Conservation (phyloP, 92 coral and sea anemone genomes). For the Epizoanthus illoricatus region DNA sequence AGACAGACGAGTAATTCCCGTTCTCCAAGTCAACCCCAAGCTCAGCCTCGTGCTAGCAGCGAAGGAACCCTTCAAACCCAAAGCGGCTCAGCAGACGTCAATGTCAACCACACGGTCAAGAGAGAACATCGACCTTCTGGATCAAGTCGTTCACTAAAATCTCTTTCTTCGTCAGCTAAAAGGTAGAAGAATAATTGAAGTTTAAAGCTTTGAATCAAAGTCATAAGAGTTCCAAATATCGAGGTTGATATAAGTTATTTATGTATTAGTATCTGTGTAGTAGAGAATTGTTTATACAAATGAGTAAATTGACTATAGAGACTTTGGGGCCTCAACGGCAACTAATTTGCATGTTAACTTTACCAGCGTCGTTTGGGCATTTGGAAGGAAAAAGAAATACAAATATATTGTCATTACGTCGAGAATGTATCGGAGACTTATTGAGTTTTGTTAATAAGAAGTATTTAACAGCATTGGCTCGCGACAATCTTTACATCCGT, state of each 20-base stretch:
- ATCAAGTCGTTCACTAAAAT: conserved; percentile 46
- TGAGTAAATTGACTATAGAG: conserved; percentile 46
- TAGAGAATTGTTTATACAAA: conserved; percentile 43
- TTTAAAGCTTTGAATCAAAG: background rate
- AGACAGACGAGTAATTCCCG: conserved; percentile 35
- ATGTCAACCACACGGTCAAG: conserved; percentile 36
- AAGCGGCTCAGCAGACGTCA: conserved; percentile 18
- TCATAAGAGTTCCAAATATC: conserved; percentile 1
- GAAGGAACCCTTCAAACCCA: conserved; percentile 11
- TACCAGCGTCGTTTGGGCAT: conserved; percentile 50
- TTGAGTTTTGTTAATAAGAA: conserved; percentile 2
- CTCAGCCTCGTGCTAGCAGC: conserved; percentile 16
- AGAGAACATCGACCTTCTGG: conserved; percentile 30
- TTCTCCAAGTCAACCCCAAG: conserved; percentile 20
- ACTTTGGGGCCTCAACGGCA: conserved; percentile 33
- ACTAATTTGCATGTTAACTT: conserved; percentile 99
- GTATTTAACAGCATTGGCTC: conserved; percentile 12
- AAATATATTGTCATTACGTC: conserved; percentile 14
- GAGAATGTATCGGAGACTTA: conserved; percentile 12
- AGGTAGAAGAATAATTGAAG: conserved; percentile 38
- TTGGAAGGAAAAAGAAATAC: background rate
- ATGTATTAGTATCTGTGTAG: conserved; percentile 42
- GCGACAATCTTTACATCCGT: conserved; percentile 2
- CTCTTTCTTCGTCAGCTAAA: conserved; percentile 55
- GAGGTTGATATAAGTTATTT: conserved; percentile 29